phyloP scores from a whole-genome alignment of 2,888 invertebrate genomes.

The Tenthredo livida region DNA sequence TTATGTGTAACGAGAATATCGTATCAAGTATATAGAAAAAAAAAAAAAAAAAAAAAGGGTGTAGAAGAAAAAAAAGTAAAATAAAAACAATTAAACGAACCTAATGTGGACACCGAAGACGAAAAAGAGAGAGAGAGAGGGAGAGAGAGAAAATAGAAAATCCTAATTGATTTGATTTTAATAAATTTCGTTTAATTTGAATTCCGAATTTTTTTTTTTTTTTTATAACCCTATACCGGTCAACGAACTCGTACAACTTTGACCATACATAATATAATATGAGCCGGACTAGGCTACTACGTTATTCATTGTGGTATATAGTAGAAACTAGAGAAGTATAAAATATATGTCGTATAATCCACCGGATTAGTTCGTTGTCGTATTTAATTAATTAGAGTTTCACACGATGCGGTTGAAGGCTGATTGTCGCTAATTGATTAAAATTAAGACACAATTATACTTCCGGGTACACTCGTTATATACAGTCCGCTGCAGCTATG shows the following conservation, averaged over 20 bases:
- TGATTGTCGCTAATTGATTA: conserved; percentile 38
- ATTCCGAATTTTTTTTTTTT: not conserved
- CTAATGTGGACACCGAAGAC: no score
- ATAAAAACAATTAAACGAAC: not conserved
- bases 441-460: conserved; percentile 26
- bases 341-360: not conserved
- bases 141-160: not conserved
- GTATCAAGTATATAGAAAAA: not conserved
- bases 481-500: not conserved
- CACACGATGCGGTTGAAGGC: conserved; percentile 10
- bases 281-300: not conserved
- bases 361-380: not conserved
- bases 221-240: not conserved
- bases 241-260: not conserved
- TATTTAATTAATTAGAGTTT: conserved; percentile 35
- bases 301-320: not conserved
- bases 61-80: not conserved
- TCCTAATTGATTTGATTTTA: no score
- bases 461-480: conserved; percentile 23
- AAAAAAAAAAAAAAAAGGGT: not conserved
- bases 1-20: no score
- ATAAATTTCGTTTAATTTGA: not conserved
- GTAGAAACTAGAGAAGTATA: not conserved
- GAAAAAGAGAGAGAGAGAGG: not conserved
- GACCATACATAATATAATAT: not conserved